phyloP scores from a whole-genome alignment of 2,797 vertebrate genomes.

The Tenualosa ilisha region DNA sequence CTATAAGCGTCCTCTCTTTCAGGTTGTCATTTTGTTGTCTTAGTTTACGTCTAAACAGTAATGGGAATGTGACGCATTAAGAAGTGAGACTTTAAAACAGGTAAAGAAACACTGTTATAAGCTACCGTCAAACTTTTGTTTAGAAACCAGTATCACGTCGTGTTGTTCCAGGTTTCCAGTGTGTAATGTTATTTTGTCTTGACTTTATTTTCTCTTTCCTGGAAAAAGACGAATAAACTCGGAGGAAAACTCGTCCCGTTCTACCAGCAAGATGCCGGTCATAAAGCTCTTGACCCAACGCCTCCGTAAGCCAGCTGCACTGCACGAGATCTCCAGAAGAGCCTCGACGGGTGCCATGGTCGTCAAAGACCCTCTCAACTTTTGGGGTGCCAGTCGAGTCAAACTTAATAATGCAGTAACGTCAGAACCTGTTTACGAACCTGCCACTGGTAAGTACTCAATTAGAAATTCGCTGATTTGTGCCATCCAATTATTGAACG shows the following conservation, averaged over 20 bases:
- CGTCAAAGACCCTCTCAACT: slow-evolving; percentile 84
- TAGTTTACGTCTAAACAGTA: not conserved
- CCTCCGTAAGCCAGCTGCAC: not conserved
- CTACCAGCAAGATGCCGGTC: not conserved
- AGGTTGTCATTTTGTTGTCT: too few species aligned
- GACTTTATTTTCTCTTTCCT: too few species aligned
- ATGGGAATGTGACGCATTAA: not conserved
- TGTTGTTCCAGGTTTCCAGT: not conserved
- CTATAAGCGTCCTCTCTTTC: not conserved
- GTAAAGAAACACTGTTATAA: not conserved
- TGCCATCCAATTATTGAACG: not conserved
- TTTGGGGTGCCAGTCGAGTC: slow-evolving; percentile 80
- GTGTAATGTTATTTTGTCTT: too few species aligned
- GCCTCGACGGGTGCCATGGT: slow-evolving; percentile 74
- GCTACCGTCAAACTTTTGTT: too few species aligned
- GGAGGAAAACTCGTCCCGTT: too few species aligned
- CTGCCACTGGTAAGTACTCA: slow-evolving; percentile 81
- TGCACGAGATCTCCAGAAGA: slow-evolving; percentile 55
- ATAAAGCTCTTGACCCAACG: not conserved
- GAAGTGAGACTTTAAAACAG: not conserved
- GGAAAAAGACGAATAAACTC: not conserved
- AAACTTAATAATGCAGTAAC: slow-evolving; percentile 62
- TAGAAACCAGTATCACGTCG: too few species aligned
- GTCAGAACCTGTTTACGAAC: slow-evolving; percentile 83
- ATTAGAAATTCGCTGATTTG: too few species aligned